A percentile compares a stretch with the other conserved stretches of the same genome.
Evolutionary conservation across 1,140 invertebrate genomes (phyloP).

Genomic region (Pygmarrhopalites habei): DNA sequence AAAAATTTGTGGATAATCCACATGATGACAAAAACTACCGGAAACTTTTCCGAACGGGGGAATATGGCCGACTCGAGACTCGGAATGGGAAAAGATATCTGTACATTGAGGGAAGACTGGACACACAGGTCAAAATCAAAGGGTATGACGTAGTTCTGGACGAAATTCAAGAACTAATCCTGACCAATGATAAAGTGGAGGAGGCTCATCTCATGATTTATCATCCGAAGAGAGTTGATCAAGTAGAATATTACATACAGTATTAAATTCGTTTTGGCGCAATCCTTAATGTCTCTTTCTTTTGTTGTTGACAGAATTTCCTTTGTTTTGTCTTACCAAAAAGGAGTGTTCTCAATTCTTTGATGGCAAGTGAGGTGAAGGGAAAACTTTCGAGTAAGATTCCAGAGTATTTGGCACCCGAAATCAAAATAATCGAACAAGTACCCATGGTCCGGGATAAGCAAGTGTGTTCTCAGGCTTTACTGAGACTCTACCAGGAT

Average conservation of each 20-base stretch:
- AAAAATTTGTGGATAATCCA: constrained; percentile 16
- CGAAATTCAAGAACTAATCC: neutral
- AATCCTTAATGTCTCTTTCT: neutral
- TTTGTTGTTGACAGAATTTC: neutral
- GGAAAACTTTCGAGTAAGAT: neutral
- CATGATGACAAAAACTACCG: neutral
- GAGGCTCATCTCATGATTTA: neutral
- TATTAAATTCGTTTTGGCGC: neutral
- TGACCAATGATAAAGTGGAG: neutral
- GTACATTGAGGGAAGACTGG: constrained; percentile 6
- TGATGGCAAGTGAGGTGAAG: neutral
- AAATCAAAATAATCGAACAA: neutral
- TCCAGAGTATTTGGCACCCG: neutral
- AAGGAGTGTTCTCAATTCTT: neutral
- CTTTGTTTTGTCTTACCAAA: neutral
- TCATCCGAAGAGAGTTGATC: neutral
- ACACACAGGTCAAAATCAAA: neutral
- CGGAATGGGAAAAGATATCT: neutral
- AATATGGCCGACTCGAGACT: constrained; percentile 12
- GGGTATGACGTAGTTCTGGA: neutral
- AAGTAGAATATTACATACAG: neutral
- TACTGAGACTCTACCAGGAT: neutral
- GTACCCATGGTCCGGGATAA: neutral
- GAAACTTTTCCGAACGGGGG: constrained; percentile 13
- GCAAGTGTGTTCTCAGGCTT: neutral